phyloP scores from a whole-genome alignment of 1,140 invertebrate species.

The Neomicropteryx cornuta region DNA sequence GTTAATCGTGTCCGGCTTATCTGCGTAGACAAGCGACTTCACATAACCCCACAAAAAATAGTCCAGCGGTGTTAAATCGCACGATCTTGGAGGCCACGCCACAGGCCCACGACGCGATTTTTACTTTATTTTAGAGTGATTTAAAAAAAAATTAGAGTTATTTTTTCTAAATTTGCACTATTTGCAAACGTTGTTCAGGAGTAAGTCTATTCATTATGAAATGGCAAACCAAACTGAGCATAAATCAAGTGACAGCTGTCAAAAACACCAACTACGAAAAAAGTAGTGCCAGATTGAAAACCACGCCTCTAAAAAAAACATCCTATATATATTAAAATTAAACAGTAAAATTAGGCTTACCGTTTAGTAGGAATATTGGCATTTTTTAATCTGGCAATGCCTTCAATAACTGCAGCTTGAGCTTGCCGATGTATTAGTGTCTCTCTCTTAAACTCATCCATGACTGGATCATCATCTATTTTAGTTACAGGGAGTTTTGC shows the following conservation, averaged over 20 bases:
- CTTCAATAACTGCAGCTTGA: conserved; percentile 73
- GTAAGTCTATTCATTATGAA: too few species aligned
- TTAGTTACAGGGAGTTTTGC: conserved; percentile 52
- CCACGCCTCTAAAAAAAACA: background rate
- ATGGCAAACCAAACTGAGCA: background rate
- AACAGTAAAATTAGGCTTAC: conserved; percentile 15
- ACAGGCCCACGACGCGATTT: too few species aligned
- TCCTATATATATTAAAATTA: too few species aligned
- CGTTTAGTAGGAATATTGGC: conserved; percentile 65
- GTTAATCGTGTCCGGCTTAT: too few species aligned
- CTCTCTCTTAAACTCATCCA: conserved; percentile 93
- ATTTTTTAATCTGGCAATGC: conserved; percentile 61
- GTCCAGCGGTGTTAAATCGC: too few species aligned
- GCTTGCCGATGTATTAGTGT: conserved; percentile 87
- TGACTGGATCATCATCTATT: conserved; percentile 60
- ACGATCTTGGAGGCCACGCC: too few species aligned
- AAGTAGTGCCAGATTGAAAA: background rate
- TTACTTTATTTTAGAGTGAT: too few species aligned
- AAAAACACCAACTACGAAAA: background rate
- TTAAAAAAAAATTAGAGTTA: too few species aligned
- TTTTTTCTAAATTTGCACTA: too few species aligned
- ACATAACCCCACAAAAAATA: too few species aligned
- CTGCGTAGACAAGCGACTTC: too few species aligned
- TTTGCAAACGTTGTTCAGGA: too few species aligned
- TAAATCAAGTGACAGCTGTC: background rate